These are phyloP conservation scores for Cataglyphis cursor DNA, from an alignment of 2,888 invertebrate species.

Conservation along the genomic window DNA sequence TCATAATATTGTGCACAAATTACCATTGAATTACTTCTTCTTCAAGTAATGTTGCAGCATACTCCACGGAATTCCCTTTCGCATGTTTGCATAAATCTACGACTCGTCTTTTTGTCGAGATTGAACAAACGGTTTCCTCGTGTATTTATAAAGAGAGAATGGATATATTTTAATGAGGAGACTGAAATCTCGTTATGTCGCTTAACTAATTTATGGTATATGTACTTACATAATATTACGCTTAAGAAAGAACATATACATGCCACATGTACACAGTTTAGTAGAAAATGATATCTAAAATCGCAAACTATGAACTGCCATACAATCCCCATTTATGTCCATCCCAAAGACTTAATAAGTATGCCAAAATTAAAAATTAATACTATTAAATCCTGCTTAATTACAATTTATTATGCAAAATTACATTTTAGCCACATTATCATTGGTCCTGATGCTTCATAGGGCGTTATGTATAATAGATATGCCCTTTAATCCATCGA, in stretches of 20 bases:
- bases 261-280: slow-evolving; percentile 55
- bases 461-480: slow-evolving; percentile 32
- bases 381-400: slow-evolving; percentile 31
- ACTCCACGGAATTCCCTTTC: slow-evolving; percentile 32
- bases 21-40: not conserved
- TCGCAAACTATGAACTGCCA: slow-evolving; percentile 50
- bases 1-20: slow-evolving; percentile 42
- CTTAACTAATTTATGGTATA: slow-evolving; percentile 67
- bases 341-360: slow-evolving; percentile 24
- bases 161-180: slow-evolving; percentile 49
- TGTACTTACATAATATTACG: slow-evolving; percentile 67
- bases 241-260: slow-evolving; percentile 48
- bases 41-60: slow-evolving; percentile 11
- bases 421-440: slow-evolving; percentile 45
- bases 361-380: slow-evolving; percentile 45
- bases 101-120: slow-evolving; percentile 46
- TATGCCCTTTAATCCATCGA: slow-evolving; percentile 21
- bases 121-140: slow-evolving; percentile 15
- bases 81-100: slow-evolving; percentile 59
- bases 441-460: slow-evolving; percentile 50
- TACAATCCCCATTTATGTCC: slow-evolving; percentile 24
- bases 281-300: slow-evolving; percentile 4
- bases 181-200: slow-evolving; percentile 36
- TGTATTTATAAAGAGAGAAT: slow-evolving; percentile 37
- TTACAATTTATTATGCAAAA: slow-evolving; percentile 46